Evolutionary conservation across 2,888 invertebrate genomes (phyloP), one percentile per base, ranked within the genome.

Genomic region (Thyatira batis): DNA sequence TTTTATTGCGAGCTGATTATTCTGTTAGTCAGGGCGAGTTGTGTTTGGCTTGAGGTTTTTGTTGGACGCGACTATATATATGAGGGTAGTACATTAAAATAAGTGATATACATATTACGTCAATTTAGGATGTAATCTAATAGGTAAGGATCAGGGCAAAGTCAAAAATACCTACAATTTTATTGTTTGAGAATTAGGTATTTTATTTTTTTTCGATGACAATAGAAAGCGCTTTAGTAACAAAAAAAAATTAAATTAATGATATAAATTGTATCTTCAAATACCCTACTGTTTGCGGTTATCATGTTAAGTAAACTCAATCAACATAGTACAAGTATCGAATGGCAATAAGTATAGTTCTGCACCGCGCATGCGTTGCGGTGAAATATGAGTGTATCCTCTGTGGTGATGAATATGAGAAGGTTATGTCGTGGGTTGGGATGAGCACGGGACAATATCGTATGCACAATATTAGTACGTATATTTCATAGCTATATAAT

Each of bases 341-440:
- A 17, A 33, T 70, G 13, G 44, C 67, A 56, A 49, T 46, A 50
- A 58, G 56, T 59, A 65, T 54, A 58, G 61, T 62, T 58, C 58
- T 73, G 73, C 39, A 39, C 8, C 8, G 39, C 39, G 39, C 17
- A 17, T 39, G 17, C 46, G 13, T 25, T 48, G 46, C 61, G 73
- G 73, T 75, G 73, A 67, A 73, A 74, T 71, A 66, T 52, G 58
- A 74, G 71, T 61, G 57, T 13, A 43, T 9, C 20, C 27, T 53
- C 48, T 74, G 73, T 61, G 73, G 73, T 74, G 67, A 70, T 71
- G 69, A 66, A 71, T 61, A 70, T 51, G 60, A 75, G 65, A 65
- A 52, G 56, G 60, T 60, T 60, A 57, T 49, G n/a, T 2, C 45
- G 45, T 58, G 46, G 58, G 61, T 21, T 13, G 20, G 23, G 48